Base-by-base conservation (phyloP, 1,140 invertebrate species). In the Sarcophaga peregrina region DNA sequence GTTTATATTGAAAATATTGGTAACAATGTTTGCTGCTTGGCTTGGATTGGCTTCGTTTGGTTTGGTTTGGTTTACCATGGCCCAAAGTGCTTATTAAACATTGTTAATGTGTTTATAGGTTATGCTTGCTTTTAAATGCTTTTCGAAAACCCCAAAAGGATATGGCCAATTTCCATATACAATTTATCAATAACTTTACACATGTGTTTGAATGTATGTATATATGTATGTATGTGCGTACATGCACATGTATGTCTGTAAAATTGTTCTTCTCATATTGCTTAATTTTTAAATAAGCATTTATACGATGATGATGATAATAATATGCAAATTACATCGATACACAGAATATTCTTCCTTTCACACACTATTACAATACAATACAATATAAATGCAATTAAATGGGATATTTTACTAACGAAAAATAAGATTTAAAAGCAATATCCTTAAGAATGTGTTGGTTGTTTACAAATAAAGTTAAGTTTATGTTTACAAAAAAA, bases 141-240 rank as follows among this genome's bases (percentile, higher is more conserved):
- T 68, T 17, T n/a, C 8, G 3, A 47, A 76, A 76, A 76, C 58
- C 47, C 75, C 47, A 48, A 25, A 13, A 50, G 47, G 47, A 52
- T 78, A 78, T 78, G 20, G 75, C 47, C 75, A 78, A 78, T 78
- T 78, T 78, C 75, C 75, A 78, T 50, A 17, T 20, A 52, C 47
- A 13, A 78, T 78, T 52, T 78, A 50, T 78, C 75, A 20, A 25
- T 25, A 68, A 37, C 25, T 68, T 17, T 25, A 62, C 58, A n/a
- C 13, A 58, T 37, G 25, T 37, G 4, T 37, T 2, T 37, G 4
- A 1, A 37, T 37, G 25, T 37, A 4, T 37, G 3, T 58, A 54
- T 11, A 58, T 58, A 58, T 15, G n/a, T 58, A 58, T 58, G 52
- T 58, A 58, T 58, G 13, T n/a, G n/a, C n/a, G n/a, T n/a, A n/a